Conservation (phyloP, 2,113 vertebrate genomes). For the Rana temporaria region DNA sequence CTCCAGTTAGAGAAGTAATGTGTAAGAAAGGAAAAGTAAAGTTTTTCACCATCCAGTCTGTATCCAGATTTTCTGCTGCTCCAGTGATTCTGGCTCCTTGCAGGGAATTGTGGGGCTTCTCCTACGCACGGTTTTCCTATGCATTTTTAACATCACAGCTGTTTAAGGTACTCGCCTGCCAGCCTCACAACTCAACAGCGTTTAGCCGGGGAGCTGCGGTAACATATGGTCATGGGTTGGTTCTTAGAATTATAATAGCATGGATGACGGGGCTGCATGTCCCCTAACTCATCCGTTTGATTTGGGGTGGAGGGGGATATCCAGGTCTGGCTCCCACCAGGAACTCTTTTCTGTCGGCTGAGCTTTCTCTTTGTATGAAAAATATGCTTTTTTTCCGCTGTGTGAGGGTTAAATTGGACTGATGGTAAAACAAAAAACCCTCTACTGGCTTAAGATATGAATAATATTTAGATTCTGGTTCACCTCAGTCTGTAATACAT, state of each 20-base stretch:
- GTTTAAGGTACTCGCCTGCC: background rate
- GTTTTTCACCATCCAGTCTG: background rate
- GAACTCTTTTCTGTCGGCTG: background rate
- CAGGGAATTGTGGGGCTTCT: conserved; percentile 1
- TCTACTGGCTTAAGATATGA: background rate
- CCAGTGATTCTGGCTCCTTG: background rate
- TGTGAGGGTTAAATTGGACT: background rate
- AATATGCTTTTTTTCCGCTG: background rate
- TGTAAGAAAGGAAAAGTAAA: background rate
- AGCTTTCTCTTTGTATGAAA: background rate
- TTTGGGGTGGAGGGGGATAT: background rate
- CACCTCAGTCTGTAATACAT: background rate
- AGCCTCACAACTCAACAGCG: background rate
- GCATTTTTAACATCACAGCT: conserved; percentile 52
- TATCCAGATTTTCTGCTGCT: background rate
- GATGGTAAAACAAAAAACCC: background rate
- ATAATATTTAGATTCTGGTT: background rate
- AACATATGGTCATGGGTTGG: conserved; percentile 16
- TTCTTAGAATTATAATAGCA: background rate
- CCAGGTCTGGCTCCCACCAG: background rate
- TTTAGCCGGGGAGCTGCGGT: background rate
- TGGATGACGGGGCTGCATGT: conserved; percentile 11
- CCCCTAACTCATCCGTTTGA: background rate
- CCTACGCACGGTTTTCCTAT: conserved; percentile 11
- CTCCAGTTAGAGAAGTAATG: too few relatives aligned